Evolutionary conservation across 2,888 invertebrate genomes (phyloP).

Genomic region (Dicyrtomina minuta): DNA sequence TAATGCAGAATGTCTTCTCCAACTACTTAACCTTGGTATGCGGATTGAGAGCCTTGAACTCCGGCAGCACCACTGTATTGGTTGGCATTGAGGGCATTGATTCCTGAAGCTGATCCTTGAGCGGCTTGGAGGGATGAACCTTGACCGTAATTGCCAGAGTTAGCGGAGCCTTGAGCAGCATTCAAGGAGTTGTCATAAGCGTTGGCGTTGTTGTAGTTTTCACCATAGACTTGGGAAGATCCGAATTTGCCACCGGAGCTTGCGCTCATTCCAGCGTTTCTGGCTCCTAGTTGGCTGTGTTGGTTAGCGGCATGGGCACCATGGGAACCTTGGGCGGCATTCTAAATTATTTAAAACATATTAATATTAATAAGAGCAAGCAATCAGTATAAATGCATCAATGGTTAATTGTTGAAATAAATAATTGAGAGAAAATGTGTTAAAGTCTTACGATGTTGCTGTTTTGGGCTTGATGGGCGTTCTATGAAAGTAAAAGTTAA

Average conservation of each 20-base stretch:
- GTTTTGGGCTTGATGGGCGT: background rate
- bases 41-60: background rate
- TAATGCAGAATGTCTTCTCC: too few species aligned
- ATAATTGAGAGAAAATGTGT: too few species aligned
- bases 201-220: slow-evolving; percentile 35
- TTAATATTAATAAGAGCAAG: too few species aligned
- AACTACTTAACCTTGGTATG: too few species aligned
- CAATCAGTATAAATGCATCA: too few species aligned
- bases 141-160: slow-evolving; percentile 31
- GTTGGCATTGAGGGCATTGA: background rate
- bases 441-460: too few species aligned
- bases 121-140: slow-evolving; percentile 16
- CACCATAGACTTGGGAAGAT: slow-evolving; percentile 35
- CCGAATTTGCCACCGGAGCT: slow-evolving; percentile 40
- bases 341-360: too few species aligned
- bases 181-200: slow-evolving; percentile 35
- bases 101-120: background rate
- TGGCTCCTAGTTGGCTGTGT: slow-evolving; percentile 21
- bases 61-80: background rate
- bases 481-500: background rate
- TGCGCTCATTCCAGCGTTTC: slow-evolving; percentile 36
- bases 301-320: background rate
- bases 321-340: background rate
- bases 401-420: too few species aligned
- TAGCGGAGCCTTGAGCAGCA: slow-evolving; percentile 28